Base-by-base conservation (phyloP, 2,113 vertebrate species). In the Camelus dromedarius region DNA sequence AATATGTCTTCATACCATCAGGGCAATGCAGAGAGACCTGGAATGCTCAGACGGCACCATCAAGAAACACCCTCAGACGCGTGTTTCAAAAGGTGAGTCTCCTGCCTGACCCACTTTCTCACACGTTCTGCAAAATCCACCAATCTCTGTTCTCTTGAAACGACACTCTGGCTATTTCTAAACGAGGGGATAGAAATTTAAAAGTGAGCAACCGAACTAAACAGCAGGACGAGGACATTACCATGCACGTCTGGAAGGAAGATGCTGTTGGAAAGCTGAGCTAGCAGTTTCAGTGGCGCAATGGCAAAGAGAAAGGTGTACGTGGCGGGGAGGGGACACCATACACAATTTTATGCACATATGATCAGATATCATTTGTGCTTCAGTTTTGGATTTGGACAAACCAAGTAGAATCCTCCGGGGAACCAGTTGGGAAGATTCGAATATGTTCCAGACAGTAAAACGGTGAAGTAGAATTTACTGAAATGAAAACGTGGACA, bases 21-120 rank as follows among this genome's bases (percentile, higher is more conserved):
- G 54, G 52, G 35, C 69, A 16, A 12, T 0, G 0, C 0, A 8
- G 30, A 8, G 30, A 18, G 18, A 46, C 81, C 58, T 90, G 35
- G 91, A 38, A 11, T 0, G 0, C 15, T 88, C 13, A 24, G 7
- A 4, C 6, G 32, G 26, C 1, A 0, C 8, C 48, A 20, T n/a
- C 12, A 56, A 30, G 30, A 38, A 73, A 80, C 19, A 32, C 8
- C 26, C 5, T 67, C 24, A 2, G 12, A 24, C 2, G 14, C 0
- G 10, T 50, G 69, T 77, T 60, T 58, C 87, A 32, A 12, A 38
- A 58, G 35, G 6, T 8, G 48, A 8, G 15, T 11, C 7, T 42
- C 30, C 0, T 28, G 20, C 28, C 14, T 14, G 2, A 2, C 0
- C 42, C 19, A 1, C 3, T 10, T 46, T 26, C 8, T 79, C 19